Conservation (phyloP, 2,113 vertebrate genomes). For the Arizona elegans region DNA sequence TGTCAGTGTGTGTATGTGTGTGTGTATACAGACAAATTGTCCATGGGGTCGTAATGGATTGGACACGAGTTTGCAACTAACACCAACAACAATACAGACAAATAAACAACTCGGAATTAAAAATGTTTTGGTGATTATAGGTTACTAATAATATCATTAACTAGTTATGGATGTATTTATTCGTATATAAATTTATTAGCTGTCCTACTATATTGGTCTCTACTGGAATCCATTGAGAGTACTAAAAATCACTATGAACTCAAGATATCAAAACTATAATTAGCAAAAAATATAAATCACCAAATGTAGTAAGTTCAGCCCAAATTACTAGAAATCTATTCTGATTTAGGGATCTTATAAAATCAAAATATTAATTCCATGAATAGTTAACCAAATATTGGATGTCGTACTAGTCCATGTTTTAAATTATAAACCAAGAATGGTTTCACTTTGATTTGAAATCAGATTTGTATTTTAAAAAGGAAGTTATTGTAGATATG, state of each 20-base stretch:
- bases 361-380: too few relatives aligned
- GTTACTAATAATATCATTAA: background rate
- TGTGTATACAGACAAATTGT: too few relatives aligned
- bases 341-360: too few relatives aligned
- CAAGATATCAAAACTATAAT: background rate
- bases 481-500: background rate
- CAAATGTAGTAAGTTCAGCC: too few relatives aligned
- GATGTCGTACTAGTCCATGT: background rate
- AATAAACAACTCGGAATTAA: background rate
- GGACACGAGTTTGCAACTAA: too few relatives aligned
- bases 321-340: too few relatives aligned
- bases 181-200: background rate
- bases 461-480: background rate
- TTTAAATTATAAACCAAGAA: background rate
- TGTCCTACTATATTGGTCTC: background rate
- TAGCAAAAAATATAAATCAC: too few relatives aligned
- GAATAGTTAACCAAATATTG: too few relatives aligned
- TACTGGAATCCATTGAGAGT: background rate
- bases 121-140: background rate
- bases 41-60: too few relatives aligned
- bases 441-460: background rate
- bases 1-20: background rate
- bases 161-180: background rate
- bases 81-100: background rate
- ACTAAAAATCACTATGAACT: background rate